These are phyloP conservation scores for Sebastes matsubarae DNA, from an alignment of 2,797 vertebrate genomes.

Conservation along the genomic window DNA sequence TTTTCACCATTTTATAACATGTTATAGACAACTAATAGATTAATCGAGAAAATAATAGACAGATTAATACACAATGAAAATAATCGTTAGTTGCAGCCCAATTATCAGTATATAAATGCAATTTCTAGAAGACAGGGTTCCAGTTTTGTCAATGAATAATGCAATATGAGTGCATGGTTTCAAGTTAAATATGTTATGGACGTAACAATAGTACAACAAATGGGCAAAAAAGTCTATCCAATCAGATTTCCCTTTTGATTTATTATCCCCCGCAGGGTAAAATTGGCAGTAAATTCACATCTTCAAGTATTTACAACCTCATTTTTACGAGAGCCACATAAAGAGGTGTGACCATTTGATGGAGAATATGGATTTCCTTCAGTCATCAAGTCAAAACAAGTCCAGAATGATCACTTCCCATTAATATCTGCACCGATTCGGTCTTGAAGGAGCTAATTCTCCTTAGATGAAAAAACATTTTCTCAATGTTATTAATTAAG, in stretches of 20 bases:
- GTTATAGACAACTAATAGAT: too few relatives aligned
- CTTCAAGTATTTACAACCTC: background rate
- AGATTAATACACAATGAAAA: too few relatives aligned
- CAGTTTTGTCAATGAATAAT: background rate
- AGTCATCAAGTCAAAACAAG: slow-evolving; percentile 36
- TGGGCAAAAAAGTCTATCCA: background rate
- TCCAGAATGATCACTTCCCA: slow-evolving; percentile 43
- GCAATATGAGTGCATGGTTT: background rate
- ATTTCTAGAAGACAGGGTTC: background rate
- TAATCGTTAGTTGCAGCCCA: too few relatives aligned
- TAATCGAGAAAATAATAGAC: too few relatives aligned
- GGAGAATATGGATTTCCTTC: slow-evolving; percentile 13
- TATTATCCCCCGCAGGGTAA: background rate
- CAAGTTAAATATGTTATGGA: background rate
- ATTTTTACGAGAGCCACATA: background rate
- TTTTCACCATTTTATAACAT: too few relatives aligned
- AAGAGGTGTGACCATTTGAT: slow-evolving; percentile 14
- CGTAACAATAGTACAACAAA: background rate
- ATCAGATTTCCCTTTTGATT: background rate
- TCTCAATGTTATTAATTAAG: slow-evolving; percentile 71
- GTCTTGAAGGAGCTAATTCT: slow-evolving; percentile 49
- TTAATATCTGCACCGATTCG: slow-evolving; percentile 54
- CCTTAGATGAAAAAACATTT: slow-evolving; percentile 53
- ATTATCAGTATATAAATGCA: background rate
- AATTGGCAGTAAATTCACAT: background rate